Percentiles rank a stretch among this genome's conserved stretches.
These are phyloP conservation scores for Aphis craccivora DNA, from an alignment of 1,140 invertebrate genomes.

Conservation along the genomic window DNA sequence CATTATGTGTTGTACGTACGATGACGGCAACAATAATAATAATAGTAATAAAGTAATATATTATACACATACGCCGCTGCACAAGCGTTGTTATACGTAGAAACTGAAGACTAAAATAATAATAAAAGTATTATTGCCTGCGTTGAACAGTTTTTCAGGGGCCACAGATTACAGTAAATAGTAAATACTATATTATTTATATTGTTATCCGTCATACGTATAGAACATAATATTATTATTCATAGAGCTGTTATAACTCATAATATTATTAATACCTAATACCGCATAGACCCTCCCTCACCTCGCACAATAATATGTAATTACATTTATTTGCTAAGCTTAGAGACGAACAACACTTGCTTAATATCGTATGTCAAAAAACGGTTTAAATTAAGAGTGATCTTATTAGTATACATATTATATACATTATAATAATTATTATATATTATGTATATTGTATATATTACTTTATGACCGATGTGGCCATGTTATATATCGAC, in stretches of 20 bases:
- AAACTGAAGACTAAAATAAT: not conserved
- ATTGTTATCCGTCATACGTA: not conserved
- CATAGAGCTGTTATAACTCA: not conserved
- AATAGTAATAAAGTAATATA: not conserved
- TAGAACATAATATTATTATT: not conserved
- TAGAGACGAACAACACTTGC: not conserved
- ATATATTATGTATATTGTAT: too few relatives aligned
- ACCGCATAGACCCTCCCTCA: too few relatives aligned
- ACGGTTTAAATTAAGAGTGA: not conserved
- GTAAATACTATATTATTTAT: not conserved
- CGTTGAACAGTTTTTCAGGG: not conserved
- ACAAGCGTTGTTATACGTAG: not conserved
- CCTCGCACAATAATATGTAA: not conserved
- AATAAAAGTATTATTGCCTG: not conserved
- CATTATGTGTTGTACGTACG: not conserved
- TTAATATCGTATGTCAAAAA: not conserved
- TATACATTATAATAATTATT: too few relatives aligned
- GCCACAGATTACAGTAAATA: not conserved
- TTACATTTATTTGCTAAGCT: not conserved
- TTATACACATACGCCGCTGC: not conserved
- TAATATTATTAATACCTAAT: not conserved
- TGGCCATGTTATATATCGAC: not conserved
- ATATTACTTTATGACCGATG: conserved; percentile 2
- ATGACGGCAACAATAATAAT: not conserved
- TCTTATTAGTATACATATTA: not conserved